Evolutionary conservation across 2,888 invertebrate species (phyloP).

Genomic region (Cephus nigrinus): DNA sequence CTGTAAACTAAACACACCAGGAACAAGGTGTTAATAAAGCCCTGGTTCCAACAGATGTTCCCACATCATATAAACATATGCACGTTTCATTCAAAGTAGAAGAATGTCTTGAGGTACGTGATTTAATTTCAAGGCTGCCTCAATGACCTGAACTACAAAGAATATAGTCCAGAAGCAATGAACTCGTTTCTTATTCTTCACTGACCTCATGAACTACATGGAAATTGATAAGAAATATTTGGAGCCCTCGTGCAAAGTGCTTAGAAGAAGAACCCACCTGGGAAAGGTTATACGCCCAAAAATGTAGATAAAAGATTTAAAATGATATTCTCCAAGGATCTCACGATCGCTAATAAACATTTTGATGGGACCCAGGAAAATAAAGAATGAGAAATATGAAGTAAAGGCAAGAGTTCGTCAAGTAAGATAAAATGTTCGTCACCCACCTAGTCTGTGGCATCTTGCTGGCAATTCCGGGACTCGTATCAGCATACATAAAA

Average conservation of each 20-base stretch:
- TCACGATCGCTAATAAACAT: neutral
- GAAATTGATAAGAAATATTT: neutral
- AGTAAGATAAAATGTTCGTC: slow-evolving; percentile 33
- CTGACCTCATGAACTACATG: neutral
- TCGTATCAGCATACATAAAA: neutral
- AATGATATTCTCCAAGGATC: neutral
- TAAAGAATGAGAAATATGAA: neutral
- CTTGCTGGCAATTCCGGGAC: slow-evolving; percentile 35
- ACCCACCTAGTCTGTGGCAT: slow-evolving; percentile 64
- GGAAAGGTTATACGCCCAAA: neutral
- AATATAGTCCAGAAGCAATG: neutral
- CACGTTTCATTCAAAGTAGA: neutral
- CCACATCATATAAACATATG: neutral
- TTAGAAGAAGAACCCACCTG: neutral
- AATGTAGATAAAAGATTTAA: neutral
- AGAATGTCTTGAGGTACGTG: neutral
- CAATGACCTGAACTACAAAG: neutral
- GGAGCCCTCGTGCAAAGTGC: neutral
- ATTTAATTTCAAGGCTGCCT: neutral
- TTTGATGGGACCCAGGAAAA: neutral
- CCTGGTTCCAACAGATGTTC: neutral
- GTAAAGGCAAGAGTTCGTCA: slow-evolving; percentile 14
- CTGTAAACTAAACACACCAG: slow-evolving; percentile 47
- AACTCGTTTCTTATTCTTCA: neutral
- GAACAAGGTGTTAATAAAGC: neutral